A percentile compares a stretch with the other conserved stretches of the same genome.
Evolutionary conservation across 2,797 vertebrate species (phyloP).

Genomic region (Hydrophis major): DNA sequence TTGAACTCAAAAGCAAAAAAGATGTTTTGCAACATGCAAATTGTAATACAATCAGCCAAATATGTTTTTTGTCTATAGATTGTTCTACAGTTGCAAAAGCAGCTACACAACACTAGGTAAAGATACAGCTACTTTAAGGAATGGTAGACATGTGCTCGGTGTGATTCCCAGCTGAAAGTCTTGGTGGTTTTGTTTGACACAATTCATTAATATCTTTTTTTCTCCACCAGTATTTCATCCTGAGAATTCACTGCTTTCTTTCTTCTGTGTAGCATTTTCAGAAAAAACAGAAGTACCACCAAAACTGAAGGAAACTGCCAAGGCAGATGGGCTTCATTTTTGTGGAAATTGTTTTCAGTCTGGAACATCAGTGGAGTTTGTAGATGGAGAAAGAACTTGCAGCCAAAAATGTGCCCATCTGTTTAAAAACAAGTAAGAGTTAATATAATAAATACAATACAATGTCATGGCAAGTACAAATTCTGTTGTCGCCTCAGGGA

Average conservation of each 20-base stretch:
- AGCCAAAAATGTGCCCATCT: slow-evolving; percentile 79
- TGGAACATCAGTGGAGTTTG: slow-evolving; percentile 75
- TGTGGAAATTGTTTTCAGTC: slow-evolving; percentile 80
- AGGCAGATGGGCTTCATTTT: slow-evolving; percentile 75
- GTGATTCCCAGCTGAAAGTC: neutral
- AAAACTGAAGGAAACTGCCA: slow-evolving; percentile 72
- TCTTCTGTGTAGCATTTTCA: slow-evolving; percentile 72
- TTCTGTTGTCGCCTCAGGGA: neutral
- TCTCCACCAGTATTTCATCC: neutral
- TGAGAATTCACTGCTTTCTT: slow-evolving; percentile 37
- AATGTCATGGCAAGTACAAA: neutral
- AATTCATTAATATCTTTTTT: neutral
- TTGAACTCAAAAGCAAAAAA: neutral
- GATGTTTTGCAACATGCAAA: neutral
- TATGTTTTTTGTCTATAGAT: neutral
- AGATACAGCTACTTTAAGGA: neutral
- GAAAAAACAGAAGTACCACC: slow-evolving; percentile 71
- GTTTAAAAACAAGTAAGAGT: slow-evolving; percentile 79
- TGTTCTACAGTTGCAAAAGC: neutral
- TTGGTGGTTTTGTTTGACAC: slow-evolving; percentile 7
- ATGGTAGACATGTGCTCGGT: neutral
- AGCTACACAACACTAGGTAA: neutral
- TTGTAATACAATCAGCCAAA: neutral
- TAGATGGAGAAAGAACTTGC: slow-evolving; percentile 76
- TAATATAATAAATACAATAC: slow-evolving; percentile 26